These are phyloP conservation scores for Falco punctatus DNA, from an alignment of 2,113 vertebrate genomes.

Conservation along the genomic window DNA sequence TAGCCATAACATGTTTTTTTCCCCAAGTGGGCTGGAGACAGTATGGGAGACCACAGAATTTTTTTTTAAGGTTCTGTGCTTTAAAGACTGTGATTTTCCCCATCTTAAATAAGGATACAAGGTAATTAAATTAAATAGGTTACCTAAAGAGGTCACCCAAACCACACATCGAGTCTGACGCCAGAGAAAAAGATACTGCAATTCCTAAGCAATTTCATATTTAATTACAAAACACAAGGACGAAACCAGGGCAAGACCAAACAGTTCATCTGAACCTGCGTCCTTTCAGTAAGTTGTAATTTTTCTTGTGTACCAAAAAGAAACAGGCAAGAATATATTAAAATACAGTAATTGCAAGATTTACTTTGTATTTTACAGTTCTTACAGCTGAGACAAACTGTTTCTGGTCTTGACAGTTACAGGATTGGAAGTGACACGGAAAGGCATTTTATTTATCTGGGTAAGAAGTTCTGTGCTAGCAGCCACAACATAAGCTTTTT, in stretches of 20 bases:
- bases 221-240: not conserved
- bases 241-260: not conserved
- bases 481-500: constrained; percentile 59
- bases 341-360: not conserved
- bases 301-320: not conserved
- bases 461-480: not conserved
- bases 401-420: constrained; percentile 8
- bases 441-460: constrained; percentile 43
- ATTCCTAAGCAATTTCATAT: not conserved
- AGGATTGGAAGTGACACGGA: constrained; percentile 38
- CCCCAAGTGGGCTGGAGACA: not conserved
- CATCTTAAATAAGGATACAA: not conserved
- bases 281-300: not conserved
- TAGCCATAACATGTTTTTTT: not conserved
- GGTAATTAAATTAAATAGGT: not conserved
- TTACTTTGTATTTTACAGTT: not conserved
- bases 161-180: not conserved
- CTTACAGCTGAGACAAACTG: not conserved
- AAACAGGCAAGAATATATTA: not conserved
- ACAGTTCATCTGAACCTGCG: not conserved
- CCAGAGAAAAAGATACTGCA: not conserved
- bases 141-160: not conserved
- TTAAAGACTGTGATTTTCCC: not conserved
- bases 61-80: not conserved
- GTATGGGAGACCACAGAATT: not conserved